These are phyloP conservation scores for Lutjanus campechanus DNA, from an alignment of 2,797 vertebrate species.

Conservation along the genomic window DNA sequence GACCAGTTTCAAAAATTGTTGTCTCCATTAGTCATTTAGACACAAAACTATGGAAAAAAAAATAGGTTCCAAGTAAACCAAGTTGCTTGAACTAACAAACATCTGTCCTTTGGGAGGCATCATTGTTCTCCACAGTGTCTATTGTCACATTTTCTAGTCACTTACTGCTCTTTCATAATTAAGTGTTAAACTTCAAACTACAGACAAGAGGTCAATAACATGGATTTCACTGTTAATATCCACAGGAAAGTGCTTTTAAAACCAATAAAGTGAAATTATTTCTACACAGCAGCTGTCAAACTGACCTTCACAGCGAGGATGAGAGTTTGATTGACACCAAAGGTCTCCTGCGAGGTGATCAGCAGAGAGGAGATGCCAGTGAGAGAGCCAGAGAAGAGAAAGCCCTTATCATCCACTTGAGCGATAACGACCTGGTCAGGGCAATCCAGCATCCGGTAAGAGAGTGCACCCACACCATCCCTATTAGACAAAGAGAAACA, in stretches of 20 bases:
- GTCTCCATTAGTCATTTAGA: no score
- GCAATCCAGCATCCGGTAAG: conserved; percentile 88
- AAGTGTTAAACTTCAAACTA: background rate
- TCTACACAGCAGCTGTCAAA: conserved; percentile 5
- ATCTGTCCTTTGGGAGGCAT: background rate
- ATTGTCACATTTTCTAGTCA: background rate
- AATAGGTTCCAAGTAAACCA: background rate
- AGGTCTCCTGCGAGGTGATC: conserved; percentile 91
- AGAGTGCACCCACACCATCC: conserved; percentile 88
- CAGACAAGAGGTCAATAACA: background rate
- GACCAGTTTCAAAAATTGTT: no score
- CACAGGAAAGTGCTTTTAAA: conserved; percentile 4
- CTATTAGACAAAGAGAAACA: conserved; percentile 73
- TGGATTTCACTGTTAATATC: conserved; percentile 9
- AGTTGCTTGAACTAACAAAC: background rate
- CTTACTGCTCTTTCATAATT: conserved; percentile 4
- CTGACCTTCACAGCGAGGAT: conserved; percentile 92
- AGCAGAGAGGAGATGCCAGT: conserved; percentile 90
- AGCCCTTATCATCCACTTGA: conserved; percentile 90
- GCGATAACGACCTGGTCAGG: conserved; percentile 86
- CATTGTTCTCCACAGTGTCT: background rate
- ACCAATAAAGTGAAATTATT: background rate
- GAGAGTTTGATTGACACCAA: conserved; percentile 95
- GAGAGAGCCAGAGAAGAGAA: conserved; percentile 88
- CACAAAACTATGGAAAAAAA: no score